Conservation (phyloP, 2,797 vertebrate species). For the Propithecus deckenii region DNA sequence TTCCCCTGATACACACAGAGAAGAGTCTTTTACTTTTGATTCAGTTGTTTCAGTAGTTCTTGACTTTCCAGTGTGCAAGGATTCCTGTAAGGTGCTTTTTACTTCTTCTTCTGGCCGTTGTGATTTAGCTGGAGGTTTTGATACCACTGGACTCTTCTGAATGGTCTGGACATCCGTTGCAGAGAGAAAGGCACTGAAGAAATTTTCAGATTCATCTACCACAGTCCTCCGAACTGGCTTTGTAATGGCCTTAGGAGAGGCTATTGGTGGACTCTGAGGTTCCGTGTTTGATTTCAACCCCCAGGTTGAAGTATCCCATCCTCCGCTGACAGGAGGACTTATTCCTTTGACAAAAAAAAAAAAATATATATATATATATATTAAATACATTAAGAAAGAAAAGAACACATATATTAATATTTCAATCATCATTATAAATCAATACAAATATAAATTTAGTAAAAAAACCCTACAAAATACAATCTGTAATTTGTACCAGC, state of each 20-base stretch:
- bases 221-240: conserved; percentile 95
- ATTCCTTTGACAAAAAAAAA: conserved; percentile 83
- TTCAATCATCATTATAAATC: conserved; percentile 1
- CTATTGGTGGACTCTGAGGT: conserved; percentile 83
- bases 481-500: neutral
- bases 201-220: conserved; percentile 96
- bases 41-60: conserved; percentile 69
- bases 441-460: neutral
- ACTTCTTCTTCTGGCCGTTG: conserved; percentile 89
- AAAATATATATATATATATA: too few species aligned
- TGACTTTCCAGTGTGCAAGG: conserved; percentile 73
- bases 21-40: conserved; percentile 75
- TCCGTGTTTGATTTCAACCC: conserved; percentile 87
- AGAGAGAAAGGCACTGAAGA: conserved; percentile 97
- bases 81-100: conserved; percentile 80
- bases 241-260: conserved; percentile 94
- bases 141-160: conserved; percentile 91
- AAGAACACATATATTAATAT: neutral
- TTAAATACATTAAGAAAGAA: neutral
- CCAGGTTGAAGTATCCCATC: conserved; percentile 97
- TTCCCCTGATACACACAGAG: conserved; percentile 65
- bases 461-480: neutral
- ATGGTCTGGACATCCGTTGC: conserved; percentile 88
- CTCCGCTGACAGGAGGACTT: conserved; percentile 89
- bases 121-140: conserved; percentile 93